Conservation (phyloP, 2,113 vertebrate species). For the Pipa parva region DNA sequence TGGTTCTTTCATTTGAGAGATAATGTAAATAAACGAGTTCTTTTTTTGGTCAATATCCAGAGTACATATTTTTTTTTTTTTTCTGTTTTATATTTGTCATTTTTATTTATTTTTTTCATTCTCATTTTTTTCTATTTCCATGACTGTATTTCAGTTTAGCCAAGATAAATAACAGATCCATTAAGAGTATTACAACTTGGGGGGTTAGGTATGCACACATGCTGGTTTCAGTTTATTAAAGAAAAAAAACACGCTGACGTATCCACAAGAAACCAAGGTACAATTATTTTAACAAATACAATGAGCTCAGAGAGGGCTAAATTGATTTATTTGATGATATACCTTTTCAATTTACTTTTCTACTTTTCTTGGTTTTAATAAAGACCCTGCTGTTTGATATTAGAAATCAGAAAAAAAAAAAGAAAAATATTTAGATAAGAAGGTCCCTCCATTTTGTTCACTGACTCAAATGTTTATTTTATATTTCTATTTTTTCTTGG, state of each 20-base stretch:
- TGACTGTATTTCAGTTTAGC: slow-evolving; percentile 7
- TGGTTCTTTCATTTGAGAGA: slow-evolving; percentile 8
- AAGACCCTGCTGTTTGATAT: too few species aligned
- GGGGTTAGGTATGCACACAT: not conserved
- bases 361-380: too few species aligned
- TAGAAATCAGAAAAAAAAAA: too few species aligned
- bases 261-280: not conserved
- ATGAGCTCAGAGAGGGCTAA: not conserved
- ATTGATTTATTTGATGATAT: not conserved
- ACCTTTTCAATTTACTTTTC: too few species aligned
- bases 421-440: too few species aligned
- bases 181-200: not conserved
- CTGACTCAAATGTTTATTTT: too few species aligned
- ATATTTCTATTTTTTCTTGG: too few species aligned
- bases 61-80: slow-evolving; percentile 12
- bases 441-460: too few species aligned
- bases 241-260: slow-evolving; percentile 16
- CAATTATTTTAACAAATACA: not conserved
- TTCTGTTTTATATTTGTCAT: slow-evolving; percentile 7
- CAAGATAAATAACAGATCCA: slow-evolving; percentile 29
- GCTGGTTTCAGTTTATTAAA: slow-evolving; percentile 1
- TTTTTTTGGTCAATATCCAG: slow-evolving; percentile 13
- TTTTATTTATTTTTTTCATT: slow-evolving; percentile 4
- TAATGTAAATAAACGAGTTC: slow-evolving; percentile 8
- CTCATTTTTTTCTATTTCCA: slow-evolving; percentile 1